These are phyloP conservation scores for Pitangus sulphuratus DNA, from an alignment of 2,797 vertebrate genomes.

Conservation along the genomic window DNA sequence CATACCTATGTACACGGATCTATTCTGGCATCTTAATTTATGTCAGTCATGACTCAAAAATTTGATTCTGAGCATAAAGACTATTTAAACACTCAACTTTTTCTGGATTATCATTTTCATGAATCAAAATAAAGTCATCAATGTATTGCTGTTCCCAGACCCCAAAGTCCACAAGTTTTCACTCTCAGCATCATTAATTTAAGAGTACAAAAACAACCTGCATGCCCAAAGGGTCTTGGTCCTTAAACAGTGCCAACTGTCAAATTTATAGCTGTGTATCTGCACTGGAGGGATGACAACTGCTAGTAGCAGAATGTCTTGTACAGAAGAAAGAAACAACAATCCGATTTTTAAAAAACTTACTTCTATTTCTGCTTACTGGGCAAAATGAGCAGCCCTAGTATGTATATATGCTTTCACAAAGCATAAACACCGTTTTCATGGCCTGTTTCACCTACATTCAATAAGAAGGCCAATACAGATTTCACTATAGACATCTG, in stretches of 20 bases:
- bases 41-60: not conserved
- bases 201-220: not conserved
- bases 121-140: not conserved
- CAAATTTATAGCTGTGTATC: not conserved
- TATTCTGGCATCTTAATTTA: not conserved
- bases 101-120: not conserved
- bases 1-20: fast-evolving
- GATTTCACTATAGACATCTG: not conserved
- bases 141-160: not conserved
- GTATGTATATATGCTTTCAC: not conserved
- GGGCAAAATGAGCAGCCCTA: not conserved
- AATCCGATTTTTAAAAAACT: not conserved
- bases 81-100: not conserved
- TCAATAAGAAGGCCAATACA: not conserved
- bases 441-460: not conserved
- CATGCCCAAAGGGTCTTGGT: not conserved
- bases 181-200: not conserved
- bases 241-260: not conserved
- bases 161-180: not conserved
- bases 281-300: not conserved
- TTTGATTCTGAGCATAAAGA: not conserved
- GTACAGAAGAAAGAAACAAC: not conserved
- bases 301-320: fast-evolving
- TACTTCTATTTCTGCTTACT: not conserved
- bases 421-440: not conserved